Conservation (phyloP, 2,888 invertebrate species). For the Mantis religiosa region DNA sequence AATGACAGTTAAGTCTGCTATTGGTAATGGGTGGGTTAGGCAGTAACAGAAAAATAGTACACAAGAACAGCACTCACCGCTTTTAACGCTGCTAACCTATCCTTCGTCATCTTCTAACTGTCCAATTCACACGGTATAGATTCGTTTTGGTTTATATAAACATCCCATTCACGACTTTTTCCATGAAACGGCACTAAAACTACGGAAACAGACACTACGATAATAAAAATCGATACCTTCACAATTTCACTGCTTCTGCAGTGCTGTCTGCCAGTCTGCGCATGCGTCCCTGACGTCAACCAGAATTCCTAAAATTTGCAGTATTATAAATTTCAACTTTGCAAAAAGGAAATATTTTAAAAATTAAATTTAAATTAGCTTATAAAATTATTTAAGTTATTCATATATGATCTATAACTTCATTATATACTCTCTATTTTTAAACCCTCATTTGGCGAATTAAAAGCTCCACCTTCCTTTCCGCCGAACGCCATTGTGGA, state of each 20-base stretch:
- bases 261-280: constrained; percentile 45
- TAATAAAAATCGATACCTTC: constrained; percentile 78
- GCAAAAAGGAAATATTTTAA: not conserved
- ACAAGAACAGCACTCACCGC: constrained; percentile 62
- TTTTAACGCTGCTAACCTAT: constrained; percentile 94
- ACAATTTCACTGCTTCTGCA: constrained; percentile 61
- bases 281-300: constrained; percentile 49
- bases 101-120: constrained; percentile 82
- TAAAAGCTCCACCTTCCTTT: constrained; percentile 18
- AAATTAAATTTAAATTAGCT: not conserved
- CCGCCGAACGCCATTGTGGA: constrained; percentile 71
- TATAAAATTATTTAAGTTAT: not conserved
- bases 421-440: not conserved
- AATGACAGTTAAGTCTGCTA: not conserved
- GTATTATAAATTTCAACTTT: not conserved
- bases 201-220: constrained; percentile 67
- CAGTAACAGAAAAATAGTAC: constrained; percentile 1
- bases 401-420: not conserved
- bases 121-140: constrained; percentile 61
- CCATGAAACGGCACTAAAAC: constrained; percentile 66
- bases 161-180: constrained; percentile 77
- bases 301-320: constrained; percentile 13
- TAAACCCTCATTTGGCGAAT: not conserved
- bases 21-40: constrained; percentile 18
- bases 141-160: constrained; percentile 63